These are phyloP conservation scores for Nannoperca obscura DNA, from an alignment of 2,797 vertebrate genomes.

Conservation along the genomic window DNA sequence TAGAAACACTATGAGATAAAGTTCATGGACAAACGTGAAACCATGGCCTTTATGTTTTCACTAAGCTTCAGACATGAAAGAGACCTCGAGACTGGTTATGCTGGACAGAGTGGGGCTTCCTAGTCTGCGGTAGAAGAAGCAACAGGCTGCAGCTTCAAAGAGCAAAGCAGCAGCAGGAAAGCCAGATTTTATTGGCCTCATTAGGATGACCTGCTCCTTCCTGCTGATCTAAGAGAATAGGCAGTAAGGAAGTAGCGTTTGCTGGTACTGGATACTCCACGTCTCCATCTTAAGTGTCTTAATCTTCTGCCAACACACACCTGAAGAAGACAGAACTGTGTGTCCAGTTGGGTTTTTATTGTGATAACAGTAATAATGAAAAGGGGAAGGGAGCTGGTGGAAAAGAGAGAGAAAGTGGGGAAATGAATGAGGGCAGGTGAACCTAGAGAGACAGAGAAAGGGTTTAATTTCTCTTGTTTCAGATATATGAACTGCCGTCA, in stretches of 20 bases:
- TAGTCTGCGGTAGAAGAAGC: conserved; percentile 7
- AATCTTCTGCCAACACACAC: neutral
- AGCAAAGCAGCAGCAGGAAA: conserved; percentile 59
- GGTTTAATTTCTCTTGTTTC: neutral
- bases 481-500: neutral
- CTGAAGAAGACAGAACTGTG: neutral
- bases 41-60: neutral
- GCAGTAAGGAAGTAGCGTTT: conserved; percentile 1
- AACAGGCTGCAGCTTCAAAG: conserved; percentile 63
- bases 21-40: neutral
- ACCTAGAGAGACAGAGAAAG: neutral
- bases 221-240: conserved; percentile 53
- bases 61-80: neutral
- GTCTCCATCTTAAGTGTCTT: neutral
- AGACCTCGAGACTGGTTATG: neutral
- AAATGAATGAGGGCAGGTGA: neutral
- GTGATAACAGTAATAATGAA: neutral
- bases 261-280: neutral
- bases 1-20: neutral
- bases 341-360: neutral
- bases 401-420: too few relatives aligned
- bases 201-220: conserved; percentile 61
- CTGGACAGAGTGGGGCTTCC: neutral
- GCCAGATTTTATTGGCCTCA: conserved; percentile 64
- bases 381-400: neutral